Base-by-base conservation (phyloP, 1,140 invertebrate species). In the Diabrotica undecimpunctata region DNA sequence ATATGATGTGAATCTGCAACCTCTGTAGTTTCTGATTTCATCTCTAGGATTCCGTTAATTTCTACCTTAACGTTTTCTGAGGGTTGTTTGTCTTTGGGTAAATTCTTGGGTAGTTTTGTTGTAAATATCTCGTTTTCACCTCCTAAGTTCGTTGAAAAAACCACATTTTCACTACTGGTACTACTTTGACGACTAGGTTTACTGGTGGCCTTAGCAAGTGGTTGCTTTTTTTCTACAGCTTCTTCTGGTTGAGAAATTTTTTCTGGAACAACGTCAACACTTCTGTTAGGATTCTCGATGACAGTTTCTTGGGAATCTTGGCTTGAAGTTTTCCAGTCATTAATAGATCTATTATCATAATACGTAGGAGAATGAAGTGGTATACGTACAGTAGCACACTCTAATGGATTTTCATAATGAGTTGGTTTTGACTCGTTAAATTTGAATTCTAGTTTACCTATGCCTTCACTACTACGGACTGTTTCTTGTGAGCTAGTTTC, bases 281-380 rank as follows among this genome's bases (percentile, higher is more conserved):
- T 64, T 74, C 64, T 82, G 77, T 10, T 78, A 74, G 59, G 59
- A 25, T 69, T 72, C 66, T 77, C 76, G 37, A 77, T 75, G 8
- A 76, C 74, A 10, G 77, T 76, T 37, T 77, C 76, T 70, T 77
- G 74, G 7, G 72, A 72, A 54, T 77, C 75, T 69, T 77, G 76
- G 56, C 73, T 76, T 2, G 72, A 70, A 13, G 70, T 72, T 56
- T 75, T 75, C 51, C 69, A 72, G n/a, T 73, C 70, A 60, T 76
- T 67, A 13, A 77, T 60, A 50, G 74, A 54, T 60, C 61, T 75
- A 62, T 82, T 77, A 54, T 83, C 80, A 66, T 87, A 86, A 66
- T 86, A 84, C 0, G 85, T 85, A n/a, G 87, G 87, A 7, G 87
- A 87, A 59, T 85, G 85, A 51, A 88, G 72, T 5, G 87, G 86